Evolutionary conservation across 1,140 invertebrate species (phyloP).

Genomic region (Sminthurinus signatus): DNA sequence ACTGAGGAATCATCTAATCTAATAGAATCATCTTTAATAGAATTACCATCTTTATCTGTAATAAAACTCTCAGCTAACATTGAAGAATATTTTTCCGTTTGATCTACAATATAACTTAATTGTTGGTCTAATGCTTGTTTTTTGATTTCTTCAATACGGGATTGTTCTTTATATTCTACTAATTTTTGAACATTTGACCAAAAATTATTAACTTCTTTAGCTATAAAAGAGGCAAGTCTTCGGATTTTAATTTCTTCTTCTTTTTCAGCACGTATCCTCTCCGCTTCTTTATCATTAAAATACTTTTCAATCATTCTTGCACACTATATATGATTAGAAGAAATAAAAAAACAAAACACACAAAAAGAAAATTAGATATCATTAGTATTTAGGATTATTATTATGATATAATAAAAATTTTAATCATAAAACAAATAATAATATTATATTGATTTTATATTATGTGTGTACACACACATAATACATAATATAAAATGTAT

Average conservation of each 20-base stretch:
- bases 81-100: slow-evolving; percentile 95
- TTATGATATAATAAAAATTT: slow-evolving; percentile 9
- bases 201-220: slow-evolving; percentile 90
- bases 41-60: not conserved
- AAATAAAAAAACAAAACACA: too few species aligned
- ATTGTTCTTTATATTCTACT: slow-evolving; percentile 90
- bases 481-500: slow-evolving; percentile 2
- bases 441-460: not conserved
- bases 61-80: slow-evolving; percentile 71
- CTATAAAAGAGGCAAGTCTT: slow-evolving; percentile 79
- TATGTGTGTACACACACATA: too few species aligned
- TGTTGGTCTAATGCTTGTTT: slow-evolving; percentile 95
- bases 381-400: too few species aligned
- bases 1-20: not conserved
- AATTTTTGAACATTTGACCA: slow-evolving; percentile 95
- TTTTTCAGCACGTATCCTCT: slow-evolving; percentile 82
- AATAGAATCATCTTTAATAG: not conserved
- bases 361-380: too few species aligned
- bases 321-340: too few species aligned
- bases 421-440: not conserved
- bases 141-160: slow-evolving; percentile 84
- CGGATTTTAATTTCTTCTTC: slow-evolving; percentile 79
- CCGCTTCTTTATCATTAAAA: slow-evolving; percentile 87
- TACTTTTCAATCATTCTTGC: slow-evolving; percentile 84
- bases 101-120: slow-evolving; percentile 96